Evolutionary conservation across 2,797 vertebrate genomes (phyloP), one percentile per base, ranked within the genome.

Genomic region (Tenualosa ilisha): DNA sequence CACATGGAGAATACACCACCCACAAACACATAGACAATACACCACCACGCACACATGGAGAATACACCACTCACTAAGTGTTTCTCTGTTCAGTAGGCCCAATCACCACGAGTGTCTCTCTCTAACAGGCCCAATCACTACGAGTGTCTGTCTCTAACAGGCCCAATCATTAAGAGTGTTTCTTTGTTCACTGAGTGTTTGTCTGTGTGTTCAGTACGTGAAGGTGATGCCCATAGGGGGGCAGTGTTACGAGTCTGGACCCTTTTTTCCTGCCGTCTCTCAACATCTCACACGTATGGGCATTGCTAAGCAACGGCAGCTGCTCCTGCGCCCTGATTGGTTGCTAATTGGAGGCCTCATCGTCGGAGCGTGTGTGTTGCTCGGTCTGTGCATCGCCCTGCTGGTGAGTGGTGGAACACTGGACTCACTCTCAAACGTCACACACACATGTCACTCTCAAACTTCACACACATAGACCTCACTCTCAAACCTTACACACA

Each of bases 171-270:
- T 31, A 46, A 46, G 4, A 4, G 46, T 46, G 46, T 46, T 4
- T 46, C 4, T 46, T 46, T 4, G 46, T 46, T 3, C 12, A 3
- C 51, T 53, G 56, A 59, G 56, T 22, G 15, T 75, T 40, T 40
- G 1, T 61, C 81, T 75, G 75, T 86, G 12, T 84, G 83, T 3
- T 81, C 85, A 99, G 97, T 97, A 97, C 82, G 24, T 98, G 37
- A 91, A 93, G 50, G 96, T 96, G 86, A 95, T 99, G 94, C 96
- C 96, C 0, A 87, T 75, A 0, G 97, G 96, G 0, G 96, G 93
- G 40, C 96, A 92, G 86, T 98, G 98, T 87, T 97, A 97, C 0
- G 95, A 96, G 37, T 91, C 95, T 0, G 96, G 96, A 0, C 95
- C 97, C 0, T 98, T 98, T 90, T 96, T 97, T 81, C 93, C 96